Evolutionary conservation across 2,888 invertebrate genomes (phyloP).

Genomic region (Caenorhabditis imperialis): DNA sequence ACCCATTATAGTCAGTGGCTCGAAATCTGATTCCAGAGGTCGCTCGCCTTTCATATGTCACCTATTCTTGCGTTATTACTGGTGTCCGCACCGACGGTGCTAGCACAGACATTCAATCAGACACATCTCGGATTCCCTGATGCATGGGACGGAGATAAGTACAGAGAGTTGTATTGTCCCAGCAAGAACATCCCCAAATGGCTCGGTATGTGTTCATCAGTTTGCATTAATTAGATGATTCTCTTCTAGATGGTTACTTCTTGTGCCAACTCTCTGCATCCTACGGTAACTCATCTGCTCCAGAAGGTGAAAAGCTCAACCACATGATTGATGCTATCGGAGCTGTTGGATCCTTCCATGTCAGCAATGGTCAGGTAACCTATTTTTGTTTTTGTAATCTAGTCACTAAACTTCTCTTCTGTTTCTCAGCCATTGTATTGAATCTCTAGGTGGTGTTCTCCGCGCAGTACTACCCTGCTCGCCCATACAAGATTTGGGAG

Average conservation of each 20-base stretch:
- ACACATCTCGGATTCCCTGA: conserved; percentile 75
- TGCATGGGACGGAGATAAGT: conserved; percentile 78
- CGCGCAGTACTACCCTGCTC: conserved; percentile 77
- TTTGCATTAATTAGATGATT: not conserved
- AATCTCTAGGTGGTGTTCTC: conserved; percentile 73
- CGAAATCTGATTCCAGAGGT: conserved; percentile 51
- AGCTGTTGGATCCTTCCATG: conserved; percentile 76
- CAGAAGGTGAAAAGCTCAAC: conserved; percentile 73
- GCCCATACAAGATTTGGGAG: conserved; percentile 78
- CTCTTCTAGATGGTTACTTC: conserved; percentile 76
- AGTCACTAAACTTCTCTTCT: not conserved
- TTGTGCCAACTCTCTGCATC: conserved; percentile 77
- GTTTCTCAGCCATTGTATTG: not conserved
- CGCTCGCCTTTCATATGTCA: conserved; percentile 50
- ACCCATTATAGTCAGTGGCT: conserved; percentile 53
- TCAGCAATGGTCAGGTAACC: conserved; percentile 73
- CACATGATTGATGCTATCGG: conserved; percentile 78
- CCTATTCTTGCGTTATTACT: conserved; percentile 39
- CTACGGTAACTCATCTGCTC: conserved; percentile 74
- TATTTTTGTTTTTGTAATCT: not conserved
- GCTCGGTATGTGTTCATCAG: conserved; percentile 62
- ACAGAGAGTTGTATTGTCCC: conserved; percentile 75
- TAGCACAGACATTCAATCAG: conserved; percentile 59
- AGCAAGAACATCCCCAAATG: conserved; percentile 76
- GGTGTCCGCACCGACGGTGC: conserved; percentile 32